phyloP scores from a whole-genome alignment of 1,140 invertebrate species.

The Archivesica marissinica region DNA sequence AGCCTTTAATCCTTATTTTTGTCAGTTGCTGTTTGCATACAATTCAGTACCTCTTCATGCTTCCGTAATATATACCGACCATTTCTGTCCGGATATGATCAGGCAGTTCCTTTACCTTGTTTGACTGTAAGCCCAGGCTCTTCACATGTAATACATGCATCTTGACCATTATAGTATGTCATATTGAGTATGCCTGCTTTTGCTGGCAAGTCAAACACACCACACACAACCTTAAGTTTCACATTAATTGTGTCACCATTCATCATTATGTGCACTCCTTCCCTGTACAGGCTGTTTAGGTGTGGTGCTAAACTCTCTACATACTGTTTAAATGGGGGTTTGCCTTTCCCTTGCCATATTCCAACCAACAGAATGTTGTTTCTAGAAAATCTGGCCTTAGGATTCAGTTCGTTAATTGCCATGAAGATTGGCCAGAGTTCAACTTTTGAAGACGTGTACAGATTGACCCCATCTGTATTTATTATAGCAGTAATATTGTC shows the following conservation, averaged over 20 bases:
- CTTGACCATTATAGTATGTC: constrained; percentile 63
- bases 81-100: constrained; percentile 42
- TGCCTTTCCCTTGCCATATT: constrained; percentile 64
- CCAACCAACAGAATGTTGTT: constrained; percentile 55
- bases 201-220: constrained; percentile 11
- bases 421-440: constrained; percentile 63
- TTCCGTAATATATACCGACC: not conserved
- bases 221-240: constrained; percentile 18
- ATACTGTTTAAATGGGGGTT: constrained; percentile 59
- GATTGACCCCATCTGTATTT: constrained; percentile 67
- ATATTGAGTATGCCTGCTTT: constrained; percentile 64
- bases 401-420: constrained; percentile 56
- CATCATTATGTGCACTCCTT: not conserved
- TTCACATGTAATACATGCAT: constrained; percentile 62
- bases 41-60: not conserved
- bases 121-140: constrained; percentile 53
- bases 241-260: not conserved
- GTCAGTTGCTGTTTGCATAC: constrained; percentile 8
- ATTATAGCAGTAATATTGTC: constrained; percentile 48
- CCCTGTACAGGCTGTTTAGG: constrained; percentile 42
- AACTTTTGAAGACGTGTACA: constrained; percentile 63
- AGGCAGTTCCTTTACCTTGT: constrained; percentile 54
- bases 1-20: constrained; percentile 35
- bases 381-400: constrained; percentile 51
- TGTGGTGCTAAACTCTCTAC: constrained; percentile 12